Base-by-base conservation (phyloP, 2,113 vertebrate species). In the Cichladusa arquata region DNA sequence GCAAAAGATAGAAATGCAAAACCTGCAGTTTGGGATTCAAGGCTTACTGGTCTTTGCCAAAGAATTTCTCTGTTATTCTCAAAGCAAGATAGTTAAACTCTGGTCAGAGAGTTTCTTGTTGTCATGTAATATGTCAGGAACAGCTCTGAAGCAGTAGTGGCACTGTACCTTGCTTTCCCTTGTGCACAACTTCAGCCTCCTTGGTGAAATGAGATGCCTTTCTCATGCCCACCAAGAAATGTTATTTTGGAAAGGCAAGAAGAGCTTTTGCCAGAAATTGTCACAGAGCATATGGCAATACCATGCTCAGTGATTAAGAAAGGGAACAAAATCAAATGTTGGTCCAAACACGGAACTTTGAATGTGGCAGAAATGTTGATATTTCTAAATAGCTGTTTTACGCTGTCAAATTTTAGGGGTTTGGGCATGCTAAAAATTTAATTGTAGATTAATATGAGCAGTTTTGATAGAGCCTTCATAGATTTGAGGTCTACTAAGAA, bases 221-320 rank as follows among this genome's bases (percentile, higher is more conserved):
- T 81, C 69, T 88, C 36, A 58, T 2, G 7, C 25, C 69, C 28
- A 79, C 38, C 24, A 47, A 89, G 29, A 89, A 74, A 62, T 15
- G 7, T 10, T 51, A 29, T 58, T 89, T 84, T 64, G 57, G 78
- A 95, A 86, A 87, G 19, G 17, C 19, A 81, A 71, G 70, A 69
- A 22, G 22, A 85, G 5, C 12, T 79, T 92, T 62, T 87, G 70
- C 53, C 81, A 74, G 69, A 31, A 78, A 20, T 81, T 78, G 72
- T 81, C 92, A 78, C 53, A 44, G 33, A 87, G 5, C 77, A 84
- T 91, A 96, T 70, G 77, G 56, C 44, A 81, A 48, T 78, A 78
- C 40, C 50, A 57, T 47, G 45, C 47, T 86, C 76, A 61, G 51
- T 73, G 62, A 69, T 57, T 77, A 91, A 80, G 45, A 61, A 2